A percentile compares a stretch with the other conserved stretches of the same genome.
These are phyloP conservation scores for Drosophila neutralis DNA, from an alignment of 2,888 invertebrate species.

Conservation along the genomic window DNA sequence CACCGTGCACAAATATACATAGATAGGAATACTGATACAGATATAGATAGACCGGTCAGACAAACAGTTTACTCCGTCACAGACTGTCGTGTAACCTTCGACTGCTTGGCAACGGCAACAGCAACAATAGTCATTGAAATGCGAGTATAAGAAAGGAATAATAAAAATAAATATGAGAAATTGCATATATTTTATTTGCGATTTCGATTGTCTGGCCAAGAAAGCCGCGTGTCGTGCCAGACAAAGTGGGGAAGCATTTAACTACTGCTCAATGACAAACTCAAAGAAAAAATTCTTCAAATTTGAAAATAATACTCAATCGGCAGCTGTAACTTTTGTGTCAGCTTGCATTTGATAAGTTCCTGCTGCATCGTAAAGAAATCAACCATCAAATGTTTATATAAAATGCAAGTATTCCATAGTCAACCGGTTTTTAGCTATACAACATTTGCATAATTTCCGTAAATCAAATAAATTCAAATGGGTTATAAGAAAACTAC, in stretches of 20 bases:
- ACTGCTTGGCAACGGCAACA: constrained; percentile 42
- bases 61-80: constrained; percentile 51
- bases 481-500: constrained; percentile 15
- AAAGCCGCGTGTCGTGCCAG: constrained; percentile 22
- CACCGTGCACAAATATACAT: constrained; percentile 20
- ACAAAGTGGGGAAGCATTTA: neutral
- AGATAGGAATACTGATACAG: constrained; percentile 9
- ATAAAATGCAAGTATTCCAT: constrained; percentile 26
- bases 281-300: neutral
- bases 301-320: constrained; percentile 28
- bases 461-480: constrained; percentile 22
- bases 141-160: constrained; percentile 39
- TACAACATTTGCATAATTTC: constrained; percentile 8
- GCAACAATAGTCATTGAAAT: constrained; percentile 17
- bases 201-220: constrained; percentile 63
- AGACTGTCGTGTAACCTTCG: constrained; percentile 68
- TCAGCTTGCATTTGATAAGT: constrained; percentile 31
- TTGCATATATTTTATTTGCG: constrained; percentile 58
- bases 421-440: neutral
- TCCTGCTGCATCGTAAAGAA: constrained; percentile 1
- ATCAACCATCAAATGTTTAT: constrained; percentile 16
- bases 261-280: constrained; percentile 40
- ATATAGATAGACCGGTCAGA: constrained; percentile 44
- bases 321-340: constrained; percentile 34
- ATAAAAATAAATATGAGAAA: constrained; percentile 73